Base-by-base conservation (phyloP, 2,888 invertebrate genomes). In the Dolichomitus sp. region DNA sequence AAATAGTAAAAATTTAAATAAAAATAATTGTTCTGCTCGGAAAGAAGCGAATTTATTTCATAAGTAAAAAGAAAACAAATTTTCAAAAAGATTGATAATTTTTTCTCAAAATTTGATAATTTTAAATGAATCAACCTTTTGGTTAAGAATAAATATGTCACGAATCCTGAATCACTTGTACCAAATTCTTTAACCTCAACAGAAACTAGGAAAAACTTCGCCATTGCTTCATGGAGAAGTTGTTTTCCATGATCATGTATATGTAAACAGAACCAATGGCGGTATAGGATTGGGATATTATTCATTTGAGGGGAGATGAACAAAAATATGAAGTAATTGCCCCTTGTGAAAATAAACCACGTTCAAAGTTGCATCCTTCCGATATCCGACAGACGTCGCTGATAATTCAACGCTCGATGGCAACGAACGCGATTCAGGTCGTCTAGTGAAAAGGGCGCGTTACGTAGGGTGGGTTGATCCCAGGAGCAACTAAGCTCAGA, bases 401-500 rank as follows among this genome's bases (percentile, higher is more conserved):
- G 79, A 63, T 90, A 89, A 90, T 91, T 90, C 87, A 87, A 88
- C 87, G 87, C 65, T 68, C 76, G 75, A 77, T 59, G 77, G 80
- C 23, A 42, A 84, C 52, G 68, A 84, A 83, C 77, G 61, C 66
- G 59, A 65, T 85, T 85, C 84, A 72, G 59, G 75, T 68, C 70
- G 75, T 80, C 75, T 76, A 65, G 70, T 70, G 75, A 75, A 73
- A 72, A 76, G 65, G 63, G 76, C 74, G 59, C 63, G 27, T 57
- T 76, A 54, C 68, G 80, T 73, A 42, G 84, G 85, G 83, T 85
- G 87, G 87, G 85, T 83, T 86, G 76, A 87, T 85, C 85, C 84
- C 76, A 75, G 19, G 30, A 75, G 81, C 72, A 76, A 81, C 80
- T 86, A 82, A 79, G 52, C 84, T 84, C 69, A 80, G 75, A 76